Conservation (phyloP, 2,888 invertebrate genomes). For the Tenthredo notha region DNA sequence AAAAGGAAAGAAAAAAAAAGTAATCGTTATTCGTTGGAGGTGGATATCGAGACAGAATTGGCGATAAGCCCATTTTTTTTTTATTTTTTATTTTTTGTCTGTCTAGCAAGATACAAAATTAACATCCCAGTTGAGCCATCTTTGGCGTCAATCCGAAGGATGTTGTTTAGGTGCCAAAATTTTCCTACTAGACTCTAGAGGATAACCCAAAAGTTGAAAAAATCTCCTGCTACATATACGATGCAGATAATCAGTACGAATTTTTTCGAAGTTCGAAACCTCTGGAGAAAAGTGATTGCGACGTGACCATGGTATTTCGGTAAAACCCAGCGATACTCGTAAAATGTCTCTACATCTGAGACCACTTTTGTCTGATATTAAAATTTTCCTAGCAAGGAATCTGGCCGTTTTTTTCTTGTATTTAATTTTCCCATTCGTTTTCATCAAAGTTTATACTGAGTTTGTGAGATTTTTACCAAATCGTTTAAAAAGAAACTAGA, state of each 20-base stretch:
- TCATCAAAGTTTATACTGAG: not conserved
- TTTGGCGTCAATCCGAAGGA: constrained; percentile 32
- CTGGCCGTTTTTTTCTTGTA: not conserved
- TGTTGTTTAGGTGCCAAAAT: constrained; percentile 26
- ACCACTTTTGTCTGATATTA: not conserved
- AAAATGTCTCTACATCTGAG: not conserved
- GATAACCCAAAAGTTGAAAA: not conserved
- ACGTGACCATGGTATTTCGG: not conserved
- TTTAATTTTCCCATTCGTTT: not conserved
- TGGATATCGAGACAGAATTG: constrained; percentile 17
- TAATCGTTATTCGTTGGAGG: not conserved
- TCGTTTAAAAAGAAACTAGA: not conserved
- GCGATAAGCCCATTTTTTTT: constrained; percentile 18
- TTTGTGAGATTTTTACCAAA: not conserved
- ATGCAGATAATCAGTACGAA: not conserved
- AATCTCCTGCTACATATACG: not conserved
- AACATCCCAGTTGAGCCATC: constrained; percentile 32
- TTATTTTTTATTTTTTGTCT: no score
- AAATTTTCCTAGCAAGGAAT: not conserved
- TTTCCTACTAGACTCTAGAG: constrained; percentile 17
- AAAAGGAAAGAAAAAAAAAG: not conserved
- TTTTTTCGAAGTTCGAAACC: not conserved
- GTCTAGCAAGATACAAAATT: constrained; percentile 38
- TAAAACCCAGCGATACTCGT: not conserved
- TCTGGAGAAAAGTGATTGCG: not conserved